Conservation (phyloP, 2,113 vertebrate species). For the Toxostoma redivivum region DNA sequence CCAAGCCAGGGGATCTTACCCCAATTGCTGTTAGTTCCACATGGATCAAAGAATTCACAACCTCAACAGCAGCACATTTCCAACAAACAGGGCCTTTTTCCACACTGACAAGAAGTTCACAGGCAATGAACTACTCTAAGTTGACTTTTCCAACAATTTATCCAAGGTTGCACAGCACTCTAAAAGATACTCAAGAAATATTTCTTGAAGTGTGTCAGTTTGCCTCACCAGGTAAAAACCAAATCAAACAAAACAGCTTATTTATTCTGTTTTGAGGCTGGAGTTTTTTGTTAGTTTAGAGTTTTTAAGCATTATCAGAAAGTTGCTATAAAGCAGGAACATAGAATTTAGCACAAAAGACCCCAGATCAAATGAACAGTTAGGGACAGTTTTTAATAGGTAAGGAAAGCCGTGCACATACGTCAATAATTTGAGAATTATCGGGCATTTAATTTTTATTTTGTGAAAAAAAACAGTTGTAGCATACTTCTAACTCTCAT, state of each 20-base stretch:
- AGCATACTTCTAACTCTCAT: neutral
- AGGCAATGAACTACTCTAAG: neutral
- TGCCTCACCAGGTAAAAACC: neutral
- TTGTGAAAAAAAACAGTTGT: neutral
- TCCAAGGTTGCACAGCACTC: neutral
- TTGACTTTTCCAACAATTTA: neutral
- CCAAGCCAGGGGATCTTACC: neutral
- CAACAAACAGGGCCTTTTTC: neutral
- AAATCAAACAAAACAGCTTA: neutral
- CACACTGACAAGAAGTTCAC: neutral
- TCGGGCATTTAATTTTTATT: neutral
- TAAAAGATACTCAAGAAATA: neutral
- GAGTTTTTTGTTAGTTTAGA: neutral
- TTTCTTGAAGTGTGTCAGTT: neutral
- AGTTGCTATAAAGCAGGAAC: neutral
- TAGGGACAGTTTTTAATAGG: neutral
- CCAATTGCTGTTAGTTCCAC: rapidly evolving
- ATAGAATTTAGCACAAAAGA: neutral
- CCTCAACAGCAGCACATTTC: neutral
- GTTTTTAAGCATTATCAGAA: neutral
- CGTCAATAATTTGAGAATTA: neutral
- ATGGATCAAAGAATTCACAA: neutral
- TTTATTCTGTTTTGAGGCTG: neutral
- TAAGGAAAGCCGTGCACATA: neutral
- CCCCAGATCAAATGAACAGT: neutral